Evolutionary conservation across 2,113 vertebrate species (phyloP).

Genomic region (Semicossyphus pulcher): DNA sequence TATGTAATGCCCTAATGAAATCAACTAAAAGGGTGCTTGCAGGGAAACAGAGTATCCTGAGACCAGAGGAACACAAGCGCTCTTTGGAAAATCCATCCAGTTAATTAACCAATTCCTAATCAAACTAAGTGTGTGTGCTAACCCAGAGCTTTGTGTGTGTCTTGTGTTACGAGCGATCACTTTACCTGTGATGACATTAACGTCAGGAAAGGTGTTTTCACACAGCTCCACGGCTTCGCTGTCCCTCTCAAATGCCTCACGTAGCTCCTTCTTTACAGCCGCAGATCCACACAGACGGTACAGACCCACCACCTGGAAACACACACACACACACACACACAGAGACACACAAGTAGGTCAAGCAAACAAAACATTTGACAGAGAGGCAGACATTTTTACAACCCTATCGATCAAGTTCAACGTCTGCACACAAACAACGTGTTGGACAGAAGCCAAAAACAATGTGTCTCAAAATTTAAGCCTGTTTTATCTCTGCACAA

Average conservation of each 20-base stretch:
- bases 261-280: conserved; percentile 97
- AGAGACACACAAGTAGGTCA: conserved; percentile 46
- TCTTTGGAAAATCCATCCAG: not conserved
- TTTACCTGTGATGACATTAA: conserved; percentile 99
- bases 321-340: conserved; percentile 16
- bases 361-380: conserved; percentile 39
- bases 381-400: conserved; percentile 44
- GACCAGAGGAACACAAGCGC: not conserved
- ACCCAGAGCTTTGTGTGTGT: not conserved
- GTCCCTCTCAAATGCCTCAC: conserved; percentile 95
- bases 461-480: not conserved
- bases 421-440: conserved; percentile 24
- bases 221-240: conserved; percentile 89
- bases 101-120: conserved; percentile 13
- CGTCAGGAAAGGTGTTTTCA: conserved; percentile 94
- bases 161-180: not conserved
- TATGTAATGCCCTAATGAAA: conserved; percentile 2
- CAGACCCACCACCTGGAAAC: conserved; percentile 93
- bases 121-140: conserved; percentile 22
- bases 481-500: conserved; percentile 15
- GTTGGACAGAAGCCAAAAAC: conserved; percentile 46
- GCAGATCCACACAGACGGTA: conserved; percentile 97
- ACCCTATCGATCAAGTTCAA: conserved; percentile 36
- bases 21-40: not conserved
- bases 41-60: not conserved